Base-by-base conservation (phyloP, 1,140 invertebrate genomes). In the Oscheius sp. region DNA sequence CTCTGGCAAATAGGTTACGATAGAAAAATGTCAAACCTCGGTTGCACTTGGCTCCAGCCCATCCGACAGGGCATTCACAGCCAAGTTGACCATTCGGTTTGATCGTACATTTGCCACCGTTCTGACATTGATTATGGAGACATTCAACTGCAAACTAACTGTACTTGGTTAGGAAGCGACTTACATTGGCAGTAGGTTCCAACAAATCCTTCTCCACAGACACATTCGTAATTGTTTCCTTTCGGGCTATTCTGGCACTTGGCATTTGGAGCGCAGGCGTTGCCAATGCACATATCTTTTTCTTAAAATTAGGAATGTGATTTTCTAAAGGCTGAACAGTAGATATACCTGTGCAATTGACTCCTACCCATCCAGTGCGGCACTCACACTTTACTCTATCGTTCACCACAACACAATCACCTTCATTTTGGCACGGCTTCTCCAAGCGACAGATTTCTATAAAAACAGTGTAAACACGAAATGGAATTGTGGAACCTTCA, bases 161-260 rank as follows among this genome's bases (percentile, higher is more conserved):
- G 13, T 13, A 15, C 29, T 28, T 15, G 55, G 29, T 13, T 13
- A 23, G 29, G 15, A 49, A 1, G 3, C 3, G 28, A 75, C 61
- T 61, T 36, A 76, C 75, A 46, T 55, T 77, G 75, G 61, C 75
- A 77, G 15, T 36, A 31, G 2, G 35, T 62, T 1, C 75, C 75
- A 7, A 49, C 64, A 15, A 61, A 78, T 26, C 66, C 66, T 20
- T 71, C 68, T 42, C 35, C 42, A 38, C 75, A 77, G 10, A 59
- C 64, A 31, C 75, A 77, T 3, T 63, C 42, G 29, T 75, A 75
- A 0, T 49, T 62, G 10, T 34, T 46, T 31, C 28, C 65, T 32
- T 20, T 4, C 73, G 59, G 38, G 23, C 59, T 46, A 59, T 66
- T 67, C 20, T 46, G 29, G 18, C 67, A 70, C 1, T 29, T 49